Conservation (phyloP, 2,888 invertebrate genomes). For the Candidula unifasciata region DNA sequence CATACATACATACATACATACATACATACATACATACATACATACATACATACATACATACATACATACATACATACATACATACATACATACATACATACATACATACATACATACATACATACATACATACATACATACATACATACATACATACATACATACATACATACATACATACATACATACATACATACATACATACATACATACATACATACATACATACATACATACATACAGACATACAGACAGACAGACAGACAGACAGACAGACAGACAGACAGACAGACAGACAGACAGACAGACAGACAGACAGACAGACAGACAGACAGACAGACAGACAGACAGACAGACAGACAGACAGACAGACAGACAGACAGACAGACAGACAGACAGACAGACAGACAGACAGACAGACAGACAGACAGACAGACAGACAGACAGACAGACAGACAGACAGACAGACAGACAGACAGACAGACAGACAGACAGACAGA, state of each 20-base stretch:
- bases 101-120: background rate
- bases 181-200: background rate
- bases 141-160: background rate
- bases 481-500: no score
- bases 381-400: no score
- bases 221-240: background rate
- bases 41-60: background rate
- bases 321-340: no score
- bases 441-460: no score
- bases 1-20: slow-evolving; percentile 1
- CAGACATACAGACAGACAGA: background rate
- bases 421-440: no score
- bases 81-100: background rate
- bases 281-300: no score
- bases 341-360: no score
- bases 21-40: background rate
- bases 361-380: no score
- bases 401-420: no score
- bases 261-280: background rate
- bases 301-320: no score
- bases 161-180: background rate
- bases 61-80: slow-evolving; percentile 29
- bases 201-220: background rate
- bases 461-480: no score
- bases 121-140: background rate